phyloP scores from a whole-genome alignment of 2,888 invertebrate genomes.

The Calameuta idolon region DNA sequence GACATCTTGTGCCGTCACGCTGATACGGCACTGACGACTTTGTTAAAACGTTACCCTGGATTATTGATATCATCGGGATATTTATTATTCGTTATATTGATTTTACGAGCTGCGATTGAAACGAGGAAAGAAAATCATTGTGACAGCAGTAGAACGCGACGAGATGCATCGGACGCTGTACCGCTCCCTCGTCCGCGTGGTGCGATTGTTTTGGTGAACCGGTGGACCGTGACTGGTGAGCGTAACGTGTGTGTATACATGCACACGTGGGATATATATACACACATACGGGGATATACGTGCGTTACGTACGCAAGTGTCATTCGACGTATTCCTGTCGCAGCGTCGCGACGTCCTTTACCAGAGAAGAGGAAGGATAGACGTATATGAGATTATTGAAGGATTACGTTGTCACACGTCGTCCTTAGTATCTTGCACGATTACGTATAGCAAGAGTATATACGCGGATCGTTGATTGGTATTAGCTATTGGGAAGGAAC shows the following conservation, averaged over 20 bases:
- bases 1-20: neutral
- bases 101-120: neutral
- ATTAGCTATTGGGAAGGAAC: neutral
- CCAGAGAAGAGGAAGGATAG: neutral
- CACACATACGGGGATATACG: neutral
- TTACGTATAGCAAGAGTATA: neutral
- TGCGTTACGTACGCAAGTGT: neutral
- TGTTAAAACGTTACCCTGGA: neutral
- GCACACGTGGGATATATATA: neutral
- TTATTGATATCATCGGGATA: neutral
- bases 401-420: neutral
- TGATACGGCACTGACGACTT: neutral
- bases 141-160: neutral
- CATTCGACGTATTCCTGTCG: neutral
- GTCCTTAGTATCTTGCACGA: neutral
- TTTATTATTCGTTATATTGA: neutral
- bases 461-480: neutral
- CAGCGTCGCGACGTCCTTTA: neutral
- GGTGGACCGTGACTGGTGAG: slow-evolving; percentile 29
- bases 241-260: neutral
- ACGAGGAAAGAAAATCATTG: neutral
- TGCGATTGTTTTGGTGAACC: slow-evolving; percentile 9
- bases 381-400: neutral
- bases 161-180: slow-evolving; percentile 41
- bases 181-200: neutral